Conservation (phyloP, 2,797 vertebrate genomes). For the Phalanger gymnotis region DNA sequence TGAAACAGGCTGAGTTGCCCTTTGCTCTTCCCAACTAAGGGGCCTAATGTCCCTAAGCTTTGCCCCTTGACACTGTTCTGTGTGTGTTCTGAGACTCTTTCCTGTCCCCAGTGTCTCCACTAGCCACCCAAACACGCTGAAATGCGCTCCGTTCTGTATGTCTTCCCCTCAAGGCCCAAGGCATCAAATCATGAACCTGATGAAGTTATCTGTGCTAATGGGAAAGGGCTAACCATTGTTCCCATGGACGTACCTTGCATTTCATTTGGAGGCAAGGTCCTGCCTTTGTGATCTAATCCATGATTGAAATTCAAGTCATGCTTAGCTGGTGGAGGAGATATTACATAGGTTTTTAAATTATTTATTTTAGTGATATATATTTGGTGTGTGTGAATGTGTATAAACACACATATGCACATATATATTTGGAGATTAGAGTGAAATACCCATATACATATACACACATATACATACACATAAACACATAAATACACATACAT, state of each 20-base stretch:
- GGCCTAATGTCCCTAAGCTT: background rate
- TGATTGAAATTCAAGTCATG: background rate
- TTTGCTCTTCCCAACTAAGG: background rate
- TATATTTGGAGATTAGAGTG: background rate
- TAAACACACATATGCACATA: background rate
- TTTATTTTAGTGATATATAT: background rate
- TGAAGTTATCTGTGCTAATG: background rate
- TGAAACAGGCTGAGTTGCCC: background rate
- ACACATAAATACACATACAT: background rate
- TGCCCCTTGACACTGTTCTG: too few relatives aligned
- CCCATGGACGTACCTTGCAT: background rate
- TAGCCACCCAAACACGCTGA: background rate
- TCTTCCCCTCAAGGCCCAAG: background rate
- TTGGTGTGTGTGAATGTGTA: too few relatives aligned
- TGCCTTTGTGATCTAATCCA: conserved; percentile 27
- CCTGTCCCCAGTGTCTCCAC: background rate
- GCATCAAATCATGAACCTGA: background rate
- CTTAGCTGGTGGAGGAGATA: background rate
- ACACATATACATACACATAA: too few relatives aligned
- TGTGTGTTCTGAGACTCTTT: background rate
- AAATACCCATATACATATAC: background rate
- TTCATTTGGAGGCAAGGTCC: conserved; percentile 6
- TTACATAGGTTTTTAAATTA: background rate
- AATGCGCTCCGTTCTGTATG: background rate
- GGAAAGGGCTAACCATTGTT: background rate